A percentile compares a stretch with the other conserved stretches of the same genome.
Conservation (phyloP, 2,888 invertebrate genomes). For the Ashinkailepas kermadecensis region DNA sequence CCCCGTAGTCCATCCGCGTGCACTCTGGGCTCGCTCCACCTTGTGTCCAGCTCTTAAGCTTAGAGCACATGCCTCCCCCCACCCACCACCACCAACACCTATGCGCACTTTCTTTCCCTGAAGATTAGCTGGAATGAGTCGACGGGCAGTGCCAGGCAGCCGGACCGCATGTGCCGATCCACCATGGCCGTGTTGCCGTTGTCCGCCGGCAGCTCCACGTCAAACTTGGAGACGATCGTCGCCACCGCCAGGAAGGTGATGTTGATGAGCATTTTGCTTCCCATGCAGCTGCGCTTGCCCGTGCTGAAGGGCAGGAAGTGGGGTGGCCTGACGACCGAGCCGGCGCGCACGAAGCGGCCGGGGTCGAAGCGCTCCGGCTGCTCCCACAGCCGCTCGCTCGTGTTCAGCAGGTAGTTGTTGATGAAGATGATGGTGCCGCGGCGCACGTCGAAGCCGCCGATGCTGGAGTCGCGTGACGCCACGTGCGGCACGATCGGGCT, state of each 20-base stretch:
- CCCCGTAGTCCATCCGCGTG: no score
- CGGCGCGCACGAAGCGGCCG: slow-evolving; percentile 58
- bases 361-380: slow-evolving; percentile 65
- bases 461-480: slow-evolving; percentile 63
- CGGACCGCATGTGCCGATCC: slow-evolving; percentile 28
- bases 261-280: slow-evolving; percentile 58
- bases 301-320: slow-evolving; percentile 79
- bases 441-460: slow-evolving; percentile 62
- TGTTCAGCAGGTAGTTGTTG: slow-evolving; percentile 73
- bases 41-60: no score
- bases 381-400: slow-evolving; percentile 63
- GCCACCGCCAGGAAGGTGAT: slow-evolving; percentile 32
- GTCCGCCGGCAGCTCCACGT: slow-evolving; percentile 29
- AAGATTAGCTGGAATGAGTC: slow-evolving; percentile 25
- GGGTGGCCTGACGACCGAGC: slow-evolving; percentile 53
- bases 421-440: slow-evolving; percentile 74
- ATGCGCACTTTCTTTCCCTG: background rate
- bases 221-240: slow-evolving; percentile 30
- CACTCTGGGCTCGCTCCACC: no score
- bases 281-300: slow-evolving; percentile 77
- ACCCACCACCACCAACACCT: no score
- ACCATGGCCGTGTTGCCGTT: background rate
- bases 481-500: slow-evolving; percentile 88
- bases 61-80: no score
- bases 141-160: slow-evolving; percentile 31